phyloP scores from a whole-genome alignment of 2,888 invertebrate genomes.

The Drosophila greeni region DNA sequence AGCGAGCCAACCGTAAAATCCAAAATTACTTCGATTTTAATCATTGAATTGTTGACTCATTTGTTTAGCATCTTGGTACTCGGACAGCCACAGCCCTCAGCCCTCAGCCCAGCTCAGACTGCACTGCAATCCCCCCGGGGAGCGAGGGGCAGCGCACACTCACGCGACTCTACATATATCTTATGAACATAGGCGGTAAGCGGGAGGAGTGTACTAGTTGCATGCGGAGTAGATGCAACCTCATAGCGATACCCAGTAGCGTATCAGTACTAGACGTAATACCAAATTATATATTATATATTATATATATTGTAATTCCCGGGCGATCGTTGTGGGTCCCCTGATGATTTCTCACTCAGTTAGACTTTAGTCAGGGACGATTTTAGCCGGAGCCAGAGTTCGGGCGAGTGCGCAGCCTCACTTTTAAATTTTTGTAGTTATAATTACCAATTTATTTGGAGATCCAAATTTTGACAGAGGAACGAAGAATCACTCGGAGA shows the following conservation, averaged over 20 bases:
- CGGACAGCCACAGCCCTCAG: slow-evolving; percentile 32
- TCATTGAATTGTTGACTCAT: slow-evolving; percentile 41
- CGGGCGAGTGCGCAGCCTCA: slow-evolving; percentile 23
- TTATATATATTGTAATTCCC: slow-evolving; percentile 1
- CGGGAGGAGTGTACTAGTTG: slow-evolving; percentile 39
- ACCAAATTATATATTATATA: slow-evolving; percentile 4
- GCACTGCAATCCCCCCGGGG: too few species aligned
- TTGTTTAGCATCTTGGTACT: slow-evolving; percentile 33
- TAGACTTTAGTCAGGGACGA: slow-evolving; percentile 28
- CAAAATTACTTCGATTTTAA: slow-evolving; percentile 40
- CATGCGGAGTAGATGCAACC: slow-evolving; percentile 42
- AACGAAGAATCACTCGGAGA: slow-evolving; percentile 5
- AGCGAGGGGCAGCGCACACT: slow-evolving; percentile 5
- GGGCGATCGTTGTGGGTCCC: slow-evolving; percentile 1
- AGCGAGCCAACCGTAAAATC: slow-evolving; percentile 50
- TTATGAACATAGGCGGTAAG: slow-evolving; percentile 45
- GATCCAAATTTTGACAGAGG: slow-evolving; percentile 15
- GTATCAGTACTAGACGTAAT: slow-evolving; percentile 10
- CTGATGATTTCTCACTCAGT: slow-evolving; percentile 30
- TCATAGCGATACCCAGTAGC: slow-evolving; percentile 26
- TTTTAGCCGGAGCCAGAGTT: slow-evolving; percentile 27
- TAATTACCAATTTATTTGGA: slow-evolving; percentile 34
- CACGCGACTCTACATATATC: slow-evolving; percentile 30
- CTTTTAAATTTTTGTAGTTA: slow-evolving; percentile 35
- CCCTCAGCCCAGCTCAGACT: slow-evolving; percentile 14